These are phyloP conservation scores for Bicyclus anynana DNA, from an alignment of 1,140 invertebrate genomes.

Conservation along the genomic window DNA sequence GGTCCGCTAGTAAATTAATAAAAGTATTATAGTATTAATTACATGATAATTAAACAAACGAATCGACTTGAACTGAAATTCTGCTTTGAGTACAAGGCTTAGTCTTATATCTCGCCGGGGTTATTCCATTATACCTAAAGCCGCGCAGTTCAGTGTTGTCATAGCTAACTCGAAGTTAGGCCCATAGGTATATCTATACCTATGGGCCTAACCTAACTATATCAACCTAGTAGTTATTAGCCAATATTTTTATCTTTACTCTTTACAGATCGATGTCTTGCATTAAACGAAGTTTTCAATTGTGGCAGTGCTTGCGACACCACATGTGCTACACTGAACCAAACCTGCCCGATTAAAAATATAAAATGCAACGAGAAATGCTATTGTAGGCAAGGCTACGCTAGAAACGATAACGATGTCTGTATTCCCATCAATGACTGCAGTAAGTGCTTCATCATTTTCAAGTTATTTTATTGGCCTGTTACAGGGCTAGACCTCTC, in stretches of 20 bases:
- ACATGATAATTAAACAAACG: too few species aligned
- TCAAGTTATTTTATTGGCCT: background rate
- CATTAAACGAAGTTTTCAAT: slow-evolving; percentile 43
- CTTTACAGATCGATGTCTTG: slow-evolving; percentile 28
- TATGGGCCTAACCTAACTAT: too few species aligned
- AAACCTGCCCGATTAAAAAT: slow-evolving; percentile 63
- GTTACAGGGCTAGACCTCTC: background rate
- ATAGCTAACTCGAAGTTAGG: too few species aligned
- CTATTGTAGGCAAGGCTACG: slow-evolving; percentile 70
- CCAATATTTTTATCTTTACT: background rate
- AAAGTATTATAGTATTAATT: too few species aligned
- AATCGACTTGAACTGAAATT: too few species aligned
- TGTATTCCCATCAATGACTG: slow-evolving; percentile 61
- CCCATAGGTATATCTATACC: too few species aligned
- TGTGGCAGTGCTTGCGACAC: slow-evolving; percentile 74
- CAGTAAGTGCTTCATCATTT: slow-evolving; percentile 3
- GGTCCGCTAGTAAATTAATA: too few species aligned
- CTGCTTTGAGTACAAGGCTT: too few species aligned
- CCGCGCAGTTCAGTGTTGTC: too few species aligned
- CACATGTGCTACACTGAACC: slow-evolving; percentile 52
- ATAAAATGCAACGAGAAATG: slow-evolving; percentile 71
- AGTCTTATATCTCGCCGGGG: too few species aligned
- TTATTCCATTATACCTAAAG: too few species aligned
- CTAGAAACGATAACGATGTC: slow-evolving; percentile 44
- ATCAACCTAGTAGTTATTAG: too few species aligned